Conservation (phyloP, 2,888 invertebrate species). For the Phaonia tiefii region DNA sequence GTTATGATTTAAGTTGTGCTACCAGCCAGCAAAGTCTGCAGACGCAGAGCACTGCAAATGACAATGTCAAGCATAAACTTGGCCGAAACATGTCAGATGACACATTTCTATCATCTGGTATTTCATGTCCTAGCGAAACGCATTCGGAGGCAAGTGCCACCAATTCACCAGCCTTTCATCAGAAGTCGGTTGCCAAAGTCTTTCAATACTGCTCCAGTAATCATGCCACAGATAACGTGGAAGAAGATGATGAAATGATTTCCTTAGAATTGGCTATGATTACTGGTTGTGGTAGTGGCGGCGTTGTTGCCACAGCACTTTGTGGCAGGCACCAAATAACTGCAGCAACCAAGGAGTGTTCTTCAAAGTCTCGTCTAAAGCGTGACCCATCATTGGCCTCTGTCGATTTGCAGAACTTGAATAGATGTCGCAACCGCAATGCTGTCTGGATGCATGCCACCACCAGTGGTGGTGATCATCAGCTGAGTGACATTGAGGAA, state of each 20-base stretch:
- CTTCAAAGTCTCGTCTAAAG: neutral
- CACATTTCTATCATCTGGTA: slow-evolving; percentile 78
- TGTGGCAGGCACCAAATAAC: neutral
- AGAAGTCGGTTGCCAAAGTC: slow-evolving; percentile 52
- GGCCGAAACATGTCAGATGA: slow-evolving; percentile 73
- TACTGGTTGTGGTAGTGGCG: slow-evolving; percentile 67
- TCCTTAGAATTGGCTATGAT: slow-evolving; percentile 75
- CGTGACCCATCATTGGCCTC: slow-evolving; percentile 64
- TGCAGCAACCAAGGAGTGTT: neutral
- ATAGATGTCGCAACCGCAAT: slow-evolving; percentile 78
- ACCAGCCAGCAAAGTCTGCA: slow-evolving; percentile 68
- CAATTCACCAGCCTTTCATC: slow-evolving; percentile 65
- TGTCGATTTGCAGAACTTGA: slow-evolving; percentile 76
- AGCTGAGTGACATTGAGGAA: slow-evolving; percentile 80
- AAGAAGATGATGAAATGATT: slow-evolving; percentile 67
- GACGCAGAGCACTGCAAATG: slow-evolving; percentile 56
- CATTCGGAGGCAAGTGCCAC: slow-evolving; percentile 72
- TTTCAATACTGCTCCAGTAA: slow-evolving; percentile 43
- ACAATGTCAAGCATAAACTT: slow-evolving; percentile 58
- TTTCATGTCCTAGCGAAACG: slow-evolving; percentile 78
- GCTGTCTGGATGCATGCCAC: slow-evolving; percentile 76
- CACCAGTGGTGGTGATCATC: slow-evolving; percentile 76
- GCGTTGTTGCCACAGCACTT: neutral
- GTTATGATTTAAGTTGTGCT: slow-evolving; percentile 71
- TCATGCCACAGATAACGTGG: slow-evolving; percentile 19